Base-by-base conservation (phyloP, 1,140 invertebrate species). In the Drosophila kohkoa region DNA sequence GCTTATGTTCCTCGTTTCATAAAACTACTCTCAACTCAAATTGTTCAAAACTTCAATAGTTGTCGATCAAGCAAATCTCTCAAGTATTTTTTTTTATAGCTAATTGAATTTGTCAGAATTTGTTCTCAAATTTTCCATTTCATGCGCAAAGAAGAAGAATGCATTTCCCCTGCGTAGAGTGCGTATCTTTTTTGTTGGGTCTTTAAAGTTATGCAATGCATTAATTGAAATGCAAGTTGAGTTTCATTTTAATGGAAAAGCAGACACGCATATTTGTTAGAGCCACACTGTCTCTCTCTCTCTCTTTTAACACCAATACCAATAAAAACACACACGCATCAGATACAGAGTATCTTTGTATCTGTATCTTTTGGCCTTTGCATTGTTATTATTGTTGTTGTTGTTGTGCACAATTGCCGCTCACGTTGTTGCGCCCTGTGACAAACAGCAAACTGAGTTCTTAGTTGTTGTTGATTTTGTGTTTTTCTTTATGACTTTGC, bases 191-290 rank as follows among this genome's bases (percentile, higher is more conserved):
- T 30, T 28, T 35, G 11, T 55, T 46, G 55, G 2, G 8, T 38
- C 35, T 38, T 32, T 1, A 38, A 3, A 72, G 71, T 77, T 88
- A 71, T 87, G 83, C 72, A 64, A 57, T 35, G 80, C 68, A 73
- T 79, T 88, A 88, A 86, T 86, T 88, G 68, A 80, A 87, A 89
- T 77, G 81, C 74, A 89, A 80, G 71, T 32, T 55, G 55, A 2
- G 16, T 79, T 68, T 38, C 60, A 16, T 49, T 63, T 75, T 58
- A 65, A 87, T 79, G 79, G 52, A 86, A 82, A 88, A 57, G 82
- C 77, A 41, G 81, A 70, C 80, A 89, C 77, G 80, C 83, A 87
- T 66, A 89, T 68, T 77, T 64, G 46, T 70, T 54, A 49, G 58
- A 67, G 75, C 52, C 77, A 63, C 67, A 58, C 60, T 62, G 46